Conservation (phyloP, 2,797 vertebrate species). For the Hapalemur alaotrensis region DNA sequence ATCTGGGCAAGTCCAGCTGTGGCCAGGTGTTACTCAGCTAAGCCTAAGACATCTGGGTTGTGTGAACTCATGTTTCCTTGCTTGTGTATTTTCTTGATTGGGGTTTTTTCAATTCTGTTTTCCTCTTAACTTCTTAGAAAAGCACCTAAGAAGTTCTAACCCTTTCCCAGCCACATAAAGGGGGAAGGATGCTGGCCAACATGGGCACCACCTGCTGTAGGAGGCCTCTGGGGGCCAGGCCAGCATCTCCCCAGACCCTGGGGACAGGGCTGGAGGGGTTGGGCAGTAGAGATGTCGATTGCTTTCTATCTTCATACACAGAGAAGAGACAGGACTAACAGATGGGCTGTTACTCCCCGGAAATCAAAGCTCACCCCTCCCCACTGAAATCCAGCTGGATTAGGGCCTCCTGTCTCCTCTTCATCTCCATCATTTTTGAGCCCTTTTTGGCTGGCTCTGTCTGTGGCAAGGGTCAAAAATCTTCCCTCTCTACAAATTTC, state of each 20-base stretch:
- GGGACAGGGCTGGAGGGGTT: no score
- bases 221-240: background rate
- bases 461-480: background rate
- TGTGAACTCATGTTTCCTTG: background rate
- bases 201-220: accelerated
- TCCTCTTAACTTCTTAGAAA: background rate
- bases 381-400: background rate
- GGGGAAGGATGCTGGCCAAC: background rate
- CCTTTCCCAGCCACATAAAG: background rate
- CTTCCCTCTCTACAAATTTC: background rate
- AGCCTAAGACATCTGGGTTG: background rate
- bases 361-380: background rate
- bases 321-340: background rate
- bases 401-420: background rate
- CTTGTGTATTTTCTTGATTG: background rate
- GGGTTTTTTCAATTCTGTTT: background rate
- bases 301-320: background rate
- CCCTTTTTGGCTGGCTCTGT: background rate
- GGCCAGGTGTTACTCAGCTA: background rate
- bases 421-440: background rate
- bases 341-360: background rate
- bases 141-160: background rate
- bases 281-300: background rate
- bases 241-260: background rate
- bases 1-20: background rate